These are phyloP conservation scores for Astur gentilis DNA, from an alignment of 2,113 vertebrate genomes.

Conservation along the genomic window DNA sequence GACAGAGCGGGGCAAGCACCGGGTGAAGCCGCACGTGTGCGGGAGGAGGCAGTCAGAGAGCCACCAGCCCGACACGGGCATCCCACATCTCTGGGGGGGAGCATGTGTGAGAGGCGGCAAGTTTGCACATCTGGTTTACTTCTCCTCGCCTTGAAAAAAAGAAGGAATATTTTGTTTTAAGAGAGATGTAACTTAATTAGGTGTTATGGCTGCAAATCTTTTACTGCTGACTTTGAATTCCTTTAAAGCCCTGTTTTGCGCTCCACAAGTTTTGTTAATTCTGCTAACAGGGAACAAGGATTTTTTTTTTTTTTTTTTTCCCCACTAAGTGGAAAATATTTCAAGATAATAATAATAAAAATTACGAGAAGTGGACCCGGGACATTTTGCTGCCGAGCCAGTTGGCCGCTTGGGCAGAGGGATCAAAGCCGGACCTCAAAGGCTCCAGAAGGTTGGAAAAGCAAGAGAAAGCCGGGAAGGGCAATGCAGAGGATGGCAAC, in stretches of 20 bases:
- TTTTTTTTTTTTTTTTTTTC: background rate
- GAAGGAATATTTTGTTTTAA: constrained; percentile 51
- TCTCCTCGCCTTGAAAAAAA: background rate
- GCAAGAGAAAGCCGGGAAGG: background rate
- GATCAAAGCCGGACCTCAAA: background rate
- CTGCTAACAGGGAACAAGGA: background rate
- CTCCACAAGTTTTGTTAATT: background rate
- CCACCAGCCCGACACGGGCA: background rate
- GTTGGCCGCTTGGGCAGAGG: background rate
- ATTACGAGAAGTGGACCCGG: background rate
- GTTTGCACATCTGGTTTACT: constrained; percentile 56
- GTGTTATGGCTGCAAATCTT: constrained; percentile 60
- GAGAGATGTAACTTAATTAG: constrained; percentile 65
- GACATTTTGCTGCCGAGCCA: background rate
- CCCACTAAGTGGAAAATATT: background rate
- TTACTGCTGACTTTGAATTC: constrained; percentile 55
- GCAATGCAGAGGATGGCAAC: background rate
- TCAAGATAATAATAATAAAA: constrained; percentile 18
- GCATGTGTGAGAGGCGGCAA: background rate
- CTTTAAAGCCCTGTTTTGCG: background rate
- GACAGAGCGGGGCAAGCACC: background rate
- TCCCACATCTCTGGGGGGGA: background rate
- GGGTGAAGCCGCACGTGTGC: fast-evolving
- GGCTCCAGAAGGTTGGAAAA: background rate
- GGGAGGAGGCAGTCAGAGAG: background rate